A percentile compares a stretch with the other conserved stretches of the same genome.
Evolutionary conservation across 2,113 vertebrate genomes (phyloP).

Genomic region (Nansenia antarctica): DNA sequence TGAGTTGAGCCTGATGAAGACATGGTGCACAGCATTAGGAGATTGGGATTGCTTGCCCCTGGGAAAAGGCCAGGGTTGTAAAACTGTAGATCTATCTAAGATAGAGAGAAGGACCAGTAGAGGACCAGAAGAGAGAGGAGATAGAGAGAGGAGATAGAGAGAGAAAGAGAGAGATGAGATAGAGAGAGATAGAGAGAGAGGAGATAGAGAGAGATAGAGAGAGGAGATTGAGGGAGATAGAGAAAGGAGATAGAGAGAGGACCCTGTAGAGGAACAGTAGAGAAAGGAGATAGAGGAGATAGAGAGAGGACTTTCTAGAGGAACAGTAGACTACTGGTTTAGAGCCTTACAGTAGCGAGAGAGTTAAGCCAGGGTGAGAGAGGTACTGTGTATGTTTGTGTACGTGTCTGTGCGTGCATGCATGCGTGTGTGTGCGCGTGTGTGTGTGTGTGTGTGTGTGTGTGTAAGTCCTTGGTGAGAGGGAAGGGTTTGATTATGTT

Average conservation of each 20-base stretch:
- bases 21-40: too few relatives aligned
- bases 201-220: constrained; percentile 17
- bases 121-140: constrained; percentile 9
- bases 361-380: too few relatives aligned
- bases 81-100: not conserved
- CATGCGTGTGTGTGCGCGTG: not conserved
- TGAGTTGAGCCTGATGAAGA: too few relatives aligned
- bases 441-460: constrained; percentile 7
- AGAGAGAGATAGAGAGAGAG: too few relatives aligned
- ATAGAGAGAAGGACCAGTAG: not conserved
- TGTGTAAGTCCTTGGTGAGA: not conserved
- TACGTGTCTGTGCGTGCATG: not conserved
- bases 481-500: not conserved
- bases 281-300: too few relatives aligned
- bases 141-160: constrained; percentile 9
- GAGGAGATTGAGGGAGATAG: not conserved
- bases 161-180: not conserved
- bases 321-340: too few relatives aligned
- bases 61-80: not conserved
- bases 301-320: too few relatives aligned
- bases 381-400: too few relatives aligned
- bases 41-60: too few relatives aligned
- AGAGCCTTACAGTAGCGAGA: too few relatives aligned
- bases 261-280: too few relatives aligned
- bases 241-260: too few relatives aligned